Percentiles rank a stretch among this genome's conserved stretches.
phyloP scores from a whole-genome alignment of 2,888 invertebrate genomes.

The Epinotia nisella region DNA sequence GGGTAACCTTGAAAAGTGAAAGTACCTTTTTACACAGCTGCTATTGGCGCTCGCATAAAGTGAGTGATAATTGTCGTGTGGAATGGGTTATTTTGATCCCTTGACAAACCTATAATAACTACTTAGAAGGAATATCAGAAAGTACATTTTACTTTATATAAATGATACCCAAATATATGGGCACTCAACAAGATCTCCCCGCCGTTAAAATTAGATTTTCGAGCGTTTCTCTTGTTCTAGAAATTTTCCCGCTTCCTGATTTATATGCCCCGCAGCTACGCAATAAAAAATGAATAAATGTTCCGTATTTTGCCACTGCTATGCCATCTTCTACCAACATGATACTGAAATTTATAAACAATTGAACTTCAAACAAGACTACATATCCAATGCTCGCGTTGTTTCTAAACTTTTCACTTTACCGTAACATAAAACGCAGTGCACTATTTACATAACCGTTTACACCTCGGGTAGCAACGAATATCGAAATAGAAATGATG shows the following conservation, averaged over 20 bases:
- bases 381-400: neutral
- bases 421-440: neutral
- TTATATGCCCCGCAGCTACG: constrained; percentile 9
- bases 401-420: neutral
- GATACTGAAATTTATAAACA: neutral
- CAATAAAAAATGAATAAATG: constrained; percentile 29
- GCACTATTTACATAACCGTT: neutral
- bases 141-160: neutral
- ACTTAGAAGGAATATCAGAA: too few relatives aligned
- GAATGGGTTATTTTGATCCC: too few relatives aligned
- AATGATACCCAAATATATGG: neutral
- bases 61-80: too few relatives aligned
- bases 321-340: neutral
- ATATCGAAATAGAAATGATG: constrained; percentile 26
- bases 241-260: constrained; percentile 10
- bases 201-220: neutral
- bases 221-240: constrained; percentile 17
- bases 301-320: constrained; percentile 28
- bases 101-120: too few relatives aligned
- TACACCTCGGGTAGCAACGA: neutral
- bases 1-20: too few relatives aligned
- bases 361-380: too few relatives aligned
- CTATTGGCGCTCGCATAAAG: too few relatives aligned
- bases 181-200: neutral
- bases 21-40: too few relatives aligned